A percentile compares a stretch with the other conserved stretches of the same genome.
Evolutionary conservation across 2,888 invertebrate species (phyloP).

Genomic region (Zaprionus obscuricornis): DNA sequence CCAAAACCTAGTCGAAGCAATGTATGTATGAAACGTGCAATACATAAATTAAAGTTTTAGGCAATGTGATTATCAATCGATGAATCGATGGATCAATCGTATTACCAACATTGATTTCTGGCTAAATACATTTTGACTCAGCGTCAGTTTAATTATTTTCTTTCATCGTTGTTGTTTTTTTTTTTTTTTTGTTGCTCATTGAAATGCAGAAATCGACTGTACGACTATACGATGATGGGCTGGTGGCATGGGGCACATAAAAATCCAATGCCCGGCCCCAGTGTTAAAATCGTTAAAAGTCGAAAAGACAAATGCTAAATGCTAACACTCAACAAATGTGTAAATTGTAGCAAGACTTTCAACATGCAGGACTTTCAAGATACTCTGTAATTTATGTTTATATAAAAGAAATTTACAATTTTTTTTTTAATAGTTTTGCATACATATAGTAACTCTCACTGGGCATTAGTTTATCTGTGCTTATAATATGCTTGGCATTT

Average conservation of each 20-base stretch:
- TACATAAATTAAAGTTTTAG: slow-evolving; percentile 7
- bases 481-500: too few relatives aligned
- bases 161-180: slow-evolving; percentile 43
- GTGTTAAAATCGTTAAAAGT: slow-evolving; percentile 17
- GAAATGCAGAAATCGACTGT: slow-evolving; percentile 52
- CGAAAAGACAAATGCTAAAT: neutral
- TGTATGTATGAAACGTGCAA: slow-evolving; percentile 2
- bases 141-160: slow-evolving; percentile 33
- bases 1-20: slow-evolving; percentile 42
- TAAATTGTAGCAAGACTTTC: too few relatives aligned
- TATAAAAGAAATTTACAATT: too few relatives aligned
- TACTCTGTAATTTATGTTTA: too few relatives aligned
- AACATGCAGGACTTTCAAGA: too few relatives aligned
- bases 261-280: slow-evolving; percentile 24
- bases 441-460: too few relatives aligned
- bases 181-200: slow-evolving; percentile 48
- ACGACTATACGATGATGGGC: neutral
- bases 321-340: too few relatives aligned
- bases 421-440: too few relatives aligned
- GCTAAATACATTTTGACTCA: slow-evolving; percentile 42
- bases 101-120: slow-evolving; percentile 39
- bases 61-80: slow-evolving; percentile 35
- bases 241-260: slow-evolving; percentile 37
- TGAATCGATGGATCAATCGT: slow-evolving; percentile 8
- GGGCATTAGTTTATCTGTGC: too few relatives aligned